Evolutionary conservation across 2,888 invertebrate genomes (phyloP), one percentile per base, ranked within the genome.

Genomic region (Cyrtodaria siliqua): DNA sequence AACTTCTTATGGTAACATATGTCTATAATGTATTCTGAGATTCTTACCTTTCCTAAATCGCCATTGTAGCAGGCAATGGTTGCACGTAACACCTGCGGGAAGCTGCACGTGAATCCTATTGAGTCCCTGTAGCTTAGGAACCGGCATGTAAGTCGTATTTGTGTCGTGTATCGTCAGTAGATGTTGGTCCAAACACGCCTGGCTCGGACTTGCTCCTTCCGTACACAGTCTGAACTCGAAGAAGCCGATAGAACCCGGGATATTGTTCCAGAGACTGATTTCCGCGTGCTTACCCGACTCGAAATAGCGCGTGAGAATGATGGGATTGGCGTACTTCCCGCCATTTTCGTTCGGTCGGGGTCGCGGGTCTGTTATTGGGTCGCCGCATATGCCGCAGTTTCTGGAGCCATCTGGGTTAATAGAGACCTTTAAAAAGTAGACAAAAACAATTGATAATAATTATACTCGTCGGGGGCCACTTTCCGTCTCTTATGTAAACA

Each of bases 331-430:
- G 52, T 85, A 85, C 27, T 55, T 76, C 8, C 84, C 84, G n/a
- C 78, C 79, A 20, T 53, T 33, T 56, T 84, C 84, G 44, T 85
- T 83, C 8, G 72, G 69, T 42, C 74, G 63, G 1, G 80, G 80
- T 49, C 16, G 33, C 4, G 66, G 52, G 38, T 73, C 72, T 1
- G 29, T 60, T 42, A 59, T 47, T 8, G 73, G 64, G 59, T 85
- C 85, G 2, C 85, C 85, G 55, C 85, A 85, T 1, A 76, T 16
- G 9, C 84, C 82, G 38, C 85, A 85, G 50, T 82, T 84, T 18
- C 74, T 49, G 16, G 71, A 38, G 3, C 79, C 78, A 23, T 83
- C 74, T 3, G 69, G 27, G 33, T 82, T 33, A 14, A 79, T 69
- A 23, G 29, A 42, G 14, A 81, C 81, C 81, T 81, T 33, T 33